Evolutionary conservation across 1,140 invertebrate species (phyloP).

Genomic region (Achroia grisella): DNA sequence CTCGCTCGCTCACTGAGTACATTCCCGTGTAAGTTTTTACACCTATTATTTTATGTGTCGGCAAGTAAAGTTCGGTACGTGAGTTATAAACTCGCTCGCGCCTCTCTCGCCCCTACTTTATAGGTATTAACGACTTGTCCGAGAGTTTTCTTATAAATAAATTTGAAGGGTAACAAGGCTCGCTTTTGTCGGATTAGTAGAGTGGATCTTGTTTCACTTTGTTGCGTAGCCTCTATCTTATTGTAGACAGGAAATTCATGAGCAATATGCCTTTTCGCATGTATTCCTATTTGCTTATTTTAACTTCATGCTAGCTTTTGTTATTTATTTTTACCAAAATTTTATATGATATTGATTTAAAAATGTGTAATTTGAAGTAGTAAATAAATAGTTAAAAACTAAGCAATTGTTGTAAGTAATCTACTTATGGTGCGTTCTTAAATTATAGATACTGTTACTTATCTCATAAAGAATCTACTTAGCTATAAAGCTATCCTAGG

Average conservation of each 20-base stretch:
- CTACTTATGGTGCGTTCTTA: too few relatives aligned
- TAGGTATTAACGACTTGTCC: slow-evolving; percentile 74
- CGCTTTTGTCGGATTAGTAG: slow-evolving; percentile 73
- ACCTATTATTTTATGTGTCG: slow-evolving; percentile 74
- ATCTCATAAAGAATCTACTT: too few relatives aligned
- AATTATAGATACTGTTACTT: too few relatives aligned
- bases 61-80: slow-evolving; percentile 73
- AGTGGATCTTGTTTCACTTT: slow-evolving; percentile 73
- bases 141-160: slow-evolving; percentile 74
- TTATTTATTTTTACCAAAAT: too few relatives aligned
- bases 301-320: too few relatives aligned
- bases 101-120: slow-evolving; percentile 72
- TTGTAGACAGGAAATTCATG: slow-evolving; percentile 53
- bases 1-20: slow-evolving; percentile 66
- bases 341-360: too few relatives aligned
- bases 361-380: too few relatives aligned
- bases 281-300: too few relatives aligned
- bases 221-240: slow-evolving; percentile 64
- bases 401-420: too few relatives aligned
- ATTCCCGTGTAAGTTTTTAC: slow-evolving; percentile 73
- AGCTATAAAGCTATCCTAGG: background rate
- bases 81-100: slow-evolving; percentile 72
- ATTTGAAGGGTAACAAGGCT: slow-evolving; percentile 73
- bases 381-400: too few relatives aligned
- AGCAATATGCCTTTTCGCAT: slow-evolving; percentile 20